phyloP scores from a whole-genome alignment of 1,140 invertebrate species.

The Harlomillsia oculata region DNA sequence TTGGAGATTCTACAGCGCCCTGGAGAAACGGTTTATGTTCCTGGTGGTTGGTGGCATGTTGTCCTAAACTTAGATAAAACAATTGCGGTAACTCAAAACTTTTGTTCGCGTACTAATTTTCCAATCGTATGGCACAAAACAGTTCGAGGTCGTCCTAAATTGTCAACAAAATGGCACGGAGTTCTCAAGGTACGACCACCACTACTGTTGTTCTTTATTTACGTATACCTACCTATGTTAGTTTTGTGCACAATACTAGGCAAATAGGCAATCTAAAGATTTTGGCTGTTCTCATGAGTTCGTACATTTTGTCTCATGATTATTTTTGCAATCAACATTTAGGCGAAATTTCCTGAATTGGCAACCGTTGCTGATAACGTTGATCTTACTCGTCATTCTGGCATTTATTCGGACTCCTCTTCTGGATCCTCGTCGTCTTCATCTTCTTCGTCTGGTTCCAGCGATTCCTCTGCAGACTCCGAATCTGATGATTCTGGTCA shows the following conservation, averaged over 20 bases:
- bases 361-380: slow-evolving; percentile 73
- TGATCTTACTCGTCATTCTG: slow-evolving; percentile 74
- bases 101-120: slow-evolving; percentile 91
- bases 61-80: slow-evolving; percentile 93
- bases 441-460: slow-evolving; percentile 46
- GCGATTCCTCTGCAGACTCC: slow-evolving; percentile 53
- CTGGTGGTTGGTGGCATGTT: slow-evolving; percentile 98
- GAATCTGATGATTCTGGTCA: slow-evolving; percentile 62
- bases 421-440: slow-evolving; percentile 49
- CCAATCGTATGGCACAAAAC: slow-evolving; percentile 95
- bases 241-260: no score
- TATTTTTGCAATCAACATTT: slow-evolving; percentile 26
- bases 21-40: slow-evolving; percentile 97
- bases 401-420: slow-evolving; percentile 86
- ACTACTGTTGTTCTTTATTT: slow-evolving; percentile 4
- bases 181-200: slow-evolving; percentile 56
- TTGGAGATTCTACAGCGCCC: slow-evolving; percentile 94
- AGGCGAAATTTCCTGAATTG: slow-evolving; percentile 64
- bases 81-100: slow-evolving; percentile 96
- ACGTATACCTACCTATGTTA: slow-evolving; percentile 7
- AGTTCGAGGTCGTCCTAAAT: slow-evolving; percentile 82
- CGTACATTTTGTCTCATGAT: no score
- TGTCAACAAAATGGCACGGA: slow-evolving; percentile 76
- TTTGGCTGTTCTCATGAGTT: no score
- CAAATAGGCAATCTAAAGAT: no score